Evolutionary conservation across 1,140 invertebrate genomes (phyloP).

Genomic region (Camponotus vicinus): DNA sequence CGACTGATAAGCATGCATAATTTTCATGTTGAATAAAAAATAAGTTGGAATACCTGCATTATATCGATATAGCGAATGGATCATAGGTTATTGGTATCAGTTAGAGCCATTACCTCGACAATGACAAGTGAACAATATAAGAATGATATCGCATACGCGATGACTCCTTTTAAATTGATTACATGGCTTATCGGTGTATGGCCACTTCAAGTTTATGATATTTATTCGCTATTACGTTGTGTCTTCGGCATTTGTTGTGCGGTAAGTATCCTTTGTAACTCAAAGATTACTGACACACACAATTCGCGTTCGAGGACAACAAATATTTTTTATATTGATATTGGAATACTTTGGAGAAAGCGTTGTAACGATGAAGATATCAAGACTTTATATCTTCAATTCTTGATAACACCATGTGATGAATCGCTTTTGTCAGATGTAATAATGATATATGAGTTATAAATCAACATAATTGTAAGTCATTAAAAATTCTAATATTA

Average conservation of each 20-base stretch:
- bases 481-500: conserved; percentile 2
- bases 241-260: conserved; percentile 5
- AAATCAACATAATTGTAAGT: neutral
- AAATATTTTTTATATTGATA: neutral
- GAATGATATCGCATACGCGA: too few species aligned
- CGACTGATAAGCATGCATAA: too few species aligned
- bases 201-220: too few species aligned
- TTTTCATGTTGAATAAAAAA: too few species aligned
- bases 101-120: too few species aligned
- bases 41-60: too few species aligned
- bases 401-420: conserved; percentile 2
- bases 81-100: too few species aligned
- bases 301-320: neutral
- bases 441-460: neutral
- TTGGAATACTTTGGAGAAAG: neutral
- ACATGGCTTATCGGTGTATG: too few species aligned
- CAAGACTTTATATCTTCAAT: neutral
- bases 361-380: neutral
- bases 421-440: neutral
- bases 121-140: too few species aligned
- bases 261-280: conserved; percentile 4
- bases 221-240: neutral
- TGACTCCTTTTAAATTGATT: too few species aligned
- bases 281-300: neutral
- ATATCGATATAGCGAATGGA: too few species aligned